A percentile compares a stretch with the other conserved stretches of the same genome.
phyloP scores from a whole-genome alignment of 1,140 invertebrate genomes.

The Lepidotrigona ventralis region DNA sequence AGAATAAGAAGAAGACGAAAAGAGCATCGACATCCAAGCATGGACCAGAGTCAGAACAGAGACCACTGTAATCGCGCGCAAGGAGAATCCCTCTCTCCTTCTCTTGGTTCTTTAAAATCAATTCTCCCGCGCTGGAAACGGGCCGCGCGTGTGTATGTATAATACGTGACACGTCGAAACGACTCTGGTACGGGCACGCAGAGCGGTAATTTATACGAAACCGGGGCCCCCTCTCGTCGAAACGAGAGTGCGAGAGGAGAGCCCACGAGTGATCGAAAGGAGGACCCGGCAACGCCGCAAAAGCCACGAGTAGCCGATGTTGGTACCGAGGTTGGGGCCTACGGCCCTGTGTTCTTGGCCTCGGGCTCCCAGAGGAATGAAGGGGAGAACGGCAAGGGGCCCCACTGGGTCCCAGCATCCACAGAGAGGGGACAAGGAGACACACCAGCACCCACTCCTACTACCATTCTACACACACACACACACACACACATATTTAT shows the following conservation, averaged over 20 bases:
- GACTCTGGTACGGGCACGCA: neutral
- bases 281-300: conserved; percentile 59
- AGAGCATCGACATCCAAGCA: neutral
- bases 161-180: conserved; percentile 23
- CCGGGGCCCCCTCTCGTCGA: conserved; percentile 25
- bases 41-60: neutral
- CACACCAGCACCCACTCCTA: conserved; percentile 63
- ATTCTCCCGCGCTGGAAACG: conserved; percentile 22
- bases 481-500: too few species aligned
- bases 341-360: conserved; percentile 68
- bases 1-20: too few species aligned
- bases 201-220: conserved; percentile 55
- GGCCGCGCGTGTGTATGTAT: neutral
- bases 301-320: conserved; percentile 42
- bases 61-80: neutral
- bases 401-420: conserved; percentile 46
- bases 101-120: neutral
- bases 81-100: neutral
- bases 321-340: conserved; percentile 56
- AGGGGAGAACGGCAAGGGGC: conserved; percentile 29
- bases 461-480: conserved; percentile 20
- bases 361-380: conserved; percentile 54
- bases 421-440: conserved; percentile 51
- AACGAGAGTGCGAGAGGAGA: conserved; percentile 44
- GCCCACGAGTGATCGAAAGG: conserved; percentile 38